A percentile compares a stretch with the other conserved stretches of the same genome.
phyloP scores from a whole-genome alignment of 1,140 invertebrate species.

The Mya arenaria region DNA sequence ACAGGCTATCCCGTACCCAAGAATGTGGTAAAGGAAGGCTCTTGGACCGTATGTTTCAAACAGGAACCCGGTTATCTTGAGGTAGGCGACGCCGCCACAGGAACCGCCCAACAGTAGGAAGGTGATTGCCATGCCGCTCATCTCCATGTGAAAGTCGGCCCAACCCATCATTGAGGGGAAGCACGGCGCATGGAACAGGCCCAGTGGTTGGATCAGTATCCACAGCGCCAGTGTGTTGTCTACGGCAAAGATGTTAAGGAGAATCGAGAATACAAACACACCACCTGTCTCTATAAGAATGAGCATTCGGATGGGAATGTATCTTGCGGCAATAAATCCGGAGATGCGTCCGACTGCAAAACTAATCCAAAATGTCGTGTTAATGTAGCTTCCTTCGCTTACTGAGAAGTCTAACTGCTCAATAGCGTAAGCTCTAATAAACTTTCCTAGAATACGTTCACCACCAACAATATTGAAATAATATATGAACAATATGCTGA shows the following conservation, averaged over 20 bases:
- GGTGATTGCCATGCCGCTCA: slow-evolving; percentile 65
- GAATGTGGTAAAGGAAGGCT: slow-evolving; percentile 59
- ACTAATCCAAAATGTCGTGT: slow-evolving; percentile 68
- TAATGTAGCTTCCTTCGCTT: slow-evolving; percentile 61
- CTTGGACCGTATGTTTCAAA: slow-evolving; percentile 61
- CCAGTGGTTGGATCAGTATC: slow-evolving; percentile 55
- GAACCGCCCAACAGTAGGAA: slow-evolving; percentile 62
- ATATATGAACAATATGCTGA: slow-evolving; percentile 63
- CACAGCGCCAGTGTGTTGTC: slow-evolving; percentile 54
- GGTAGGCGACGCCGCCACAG: slow-evolving; percentile 60
- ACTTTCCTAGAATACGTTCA: slow-evolving; percentile 67
- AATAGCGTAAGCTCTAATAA: slow-evolving; percentile 66
- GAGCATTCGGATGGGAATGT: slow-evolving; percentile 62
- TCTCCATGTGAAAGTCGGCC: slow-evolving; percentile 61
- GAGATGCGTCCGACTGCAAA: slow-evolving; percentile 64
- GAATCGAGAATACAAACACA: slow-evolving; percentile 46
- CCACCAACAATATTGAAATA: slow-evolving; percentile 64
- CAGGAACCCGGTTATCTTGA: slow-evolving; percentile 64
- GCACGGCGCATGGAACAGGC: slow-evolving; percentile 61
- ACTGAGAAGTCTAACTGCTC: slow-evolving; percentile 59
- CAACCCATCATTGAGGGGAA: slow-evolving; percentile 66
- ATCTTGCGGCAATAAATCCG: slow-evolving; percentile 61
- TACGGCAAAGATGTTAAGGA: slow-evolving; percentile 60
- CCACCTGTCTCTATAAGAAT: slow-evolving; percentile 61
- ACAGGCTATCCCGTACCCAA: slow-evolving; percentile 51